Evolutionary conservation across 2,797 vertebrate genomes (phyloP).

Genomic region (Ptychadena robeensis): DNA sequence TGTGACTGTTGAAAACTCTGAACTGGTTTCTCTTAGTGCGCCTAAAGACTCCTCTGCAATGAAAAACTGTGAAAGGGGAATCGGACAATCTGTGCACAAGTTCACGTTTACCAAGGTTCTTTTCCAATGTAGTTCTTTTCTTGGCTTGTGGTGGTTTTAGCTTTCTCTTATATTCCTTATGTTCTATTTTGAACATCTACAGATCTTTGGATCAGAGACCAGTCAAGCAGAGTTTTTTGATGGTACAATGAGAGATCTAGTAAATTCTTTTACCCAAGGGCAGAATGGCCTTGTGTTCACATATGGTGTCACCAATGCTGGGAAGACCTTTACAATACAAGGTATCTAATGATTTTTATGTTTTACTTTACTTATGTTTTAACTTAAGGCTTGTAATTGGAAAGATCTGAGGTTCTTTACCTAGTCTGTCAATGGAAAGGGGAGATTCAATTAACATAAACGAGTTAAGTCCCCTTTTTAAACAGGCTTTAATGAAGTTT

Average conservation of each 20-base stretch:
- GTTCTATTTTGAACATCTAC: background rate
- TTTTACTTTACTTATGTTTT: too few species aligned
- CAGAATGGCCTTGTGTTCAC: constrained; percentile 86
- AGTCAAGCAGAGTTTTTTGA: constrained; percentile 83
- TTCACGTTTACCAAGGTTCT: constrained; percentile 85
- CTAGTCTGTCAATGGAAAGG: too few species aligned
- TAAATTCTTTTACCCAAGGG: constrained; percentile 79
- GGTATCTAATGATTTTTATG: constrained; percentile 69
- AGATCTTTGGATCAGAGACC: constrained; percentile 85
- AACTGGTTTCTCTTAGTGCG: constrained; percentile 79
- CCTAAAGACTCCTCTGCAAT: constrained; percentile 84
- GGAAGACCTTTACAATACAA: constrained; percentile 92
- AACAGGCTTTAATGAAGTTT: too few species aligned
- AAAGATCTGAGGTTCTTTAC: too few species aligned
- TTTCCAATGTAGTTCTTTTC: background rate
- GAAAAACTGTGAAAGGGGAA: constrained; percentile 86
- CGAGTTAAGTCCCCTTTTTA: too few species aligned
- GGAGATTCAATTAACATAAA: too few species aligned
- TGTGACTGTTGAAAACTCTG: constrained; percentile 79
- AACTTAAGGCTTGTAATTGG: too few species aligned
- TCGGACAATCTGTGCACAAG: constrained; percentile 81
- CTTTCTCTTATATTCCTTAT: background rate
- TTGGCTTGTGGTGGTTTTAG: background rate
- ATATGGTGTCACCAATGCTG: constrained; percentile 92
- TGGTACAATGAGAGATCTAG: constrained; percentile 78